These are phyloP conservation scores for Tragulus kanchil DNA, from an alignment of 2,113 vertebrate species.

Conservation along the genomic window DNA sequence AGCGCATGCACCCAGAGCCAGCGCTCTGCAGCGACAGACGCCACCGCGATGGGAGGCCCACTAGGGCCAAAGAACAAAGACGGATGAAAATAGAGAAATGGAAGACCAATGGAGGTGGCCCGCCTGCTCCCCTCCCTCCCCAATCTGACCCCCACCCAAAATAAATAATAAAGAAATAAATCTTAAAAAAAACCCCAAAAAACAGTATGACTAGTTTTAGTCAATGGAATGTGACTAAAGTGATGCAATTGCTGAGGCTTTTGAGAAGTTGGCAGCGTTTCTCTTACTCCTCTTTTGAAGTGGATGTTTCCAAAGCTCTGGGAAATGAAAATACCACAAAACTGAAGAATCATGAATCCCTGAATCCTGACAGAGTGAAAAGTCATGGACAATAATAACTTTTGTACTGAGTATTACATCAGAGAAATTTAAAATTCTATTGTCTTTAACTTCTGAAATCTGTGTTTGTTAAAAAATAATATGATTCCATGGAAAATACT, in stretches of 20 bases:
- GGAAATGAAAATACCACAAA: neutral
- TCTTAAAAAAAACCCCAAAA: too few species aligned
- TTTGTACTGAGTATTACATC: neutral
- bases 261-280: neutral
- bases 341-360: neutral
- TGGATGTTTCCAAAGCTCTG: neutral
- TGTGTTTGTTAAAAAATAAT: neutral
- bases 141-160: too few species aligned
- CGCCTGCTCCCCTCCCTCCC: too few species aligned
- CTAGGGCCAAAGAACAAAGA: too few species aligned
- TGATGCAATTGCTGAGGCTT: neutral
- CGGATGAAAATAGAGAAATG: too few species aligned
- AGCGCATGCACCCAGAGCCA: too few species aligned
- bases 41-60: too few species aligned
- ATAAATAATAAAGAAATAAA: too few species aligned
- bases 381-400: neutral
- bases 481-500: neutral
- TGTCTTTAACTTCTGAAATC: neutral
- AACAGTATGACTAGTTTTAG: neutral
- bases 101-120: too few species aligned
- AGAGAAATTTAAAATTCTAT: neutral
- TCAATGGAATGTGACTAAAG: neutral
- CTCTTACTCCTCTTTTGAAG: neutral
- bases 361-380: neutral
- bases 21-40: too few species aligned